Conservation (phyloP, 2,888 invertebrate species). For the Chrysolina haemoptera region DNA sequence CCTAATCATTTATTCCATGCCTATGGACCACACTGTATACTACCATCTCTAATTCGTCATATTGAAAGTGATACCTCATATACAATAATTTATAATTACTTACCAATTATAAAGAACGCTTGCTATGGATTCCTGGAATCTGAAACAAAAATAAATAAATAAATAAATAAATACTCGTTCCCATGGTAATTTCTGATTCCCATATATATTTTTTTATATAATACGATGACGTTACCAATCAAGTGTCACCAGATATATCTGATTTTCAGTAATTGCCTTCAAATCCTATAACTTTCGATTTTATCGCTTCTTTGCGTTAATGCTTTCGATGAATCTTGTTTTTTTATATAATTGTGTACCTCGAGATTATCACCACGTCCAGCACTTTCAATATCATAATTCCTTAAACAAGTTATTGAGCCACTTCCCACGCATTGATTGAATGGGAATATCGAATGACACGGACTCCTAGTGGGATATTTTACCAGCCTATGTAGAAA, state of each 20-base stretch:
- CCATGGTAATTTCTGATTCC: too few species aligned
- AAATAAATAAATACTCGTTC: too few species aligned
- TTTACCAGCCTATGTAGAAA: slow-evolving; percentile 18
- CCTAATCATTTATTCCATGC: too few species aligned
- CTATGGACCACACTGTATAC: too few species aligned
- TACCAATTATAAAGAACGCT: background rate
- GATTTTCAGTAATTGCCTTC: too few species aligned
- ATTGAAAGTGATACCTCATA: too few species aligned
- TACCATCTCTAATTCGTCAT: too few species aligned
- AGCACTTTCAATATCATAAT: background rate
- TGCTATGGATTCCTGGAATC: background rate
- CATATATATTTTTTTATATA: too few species aligned
- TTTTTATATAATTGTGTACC: background rate
- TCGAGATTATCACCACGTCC: background rate
- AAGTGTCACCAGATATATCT: too few species aligned
- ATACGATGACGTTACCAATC: too few species aligned
- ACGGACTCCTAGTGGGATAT: slow-evolving; percentile 2
- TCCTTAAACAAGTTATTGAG: background rate
- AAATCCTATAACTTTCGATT: too few species aligned
- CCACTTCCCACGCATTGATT: slow-evolving; percentile 17
- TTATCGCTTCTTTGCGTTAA: background rate
- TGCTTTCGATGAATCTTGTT: background rate
- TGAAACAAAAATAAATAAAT: background rate
- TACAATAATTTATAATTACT: background rate
- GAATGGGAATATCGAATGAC: slow-evolving; percentile 1